Evolutionary conservation across 2,888 invertebrate genomes (phyloP).

Genomic region (Ephialtes manifestator): DNA sequence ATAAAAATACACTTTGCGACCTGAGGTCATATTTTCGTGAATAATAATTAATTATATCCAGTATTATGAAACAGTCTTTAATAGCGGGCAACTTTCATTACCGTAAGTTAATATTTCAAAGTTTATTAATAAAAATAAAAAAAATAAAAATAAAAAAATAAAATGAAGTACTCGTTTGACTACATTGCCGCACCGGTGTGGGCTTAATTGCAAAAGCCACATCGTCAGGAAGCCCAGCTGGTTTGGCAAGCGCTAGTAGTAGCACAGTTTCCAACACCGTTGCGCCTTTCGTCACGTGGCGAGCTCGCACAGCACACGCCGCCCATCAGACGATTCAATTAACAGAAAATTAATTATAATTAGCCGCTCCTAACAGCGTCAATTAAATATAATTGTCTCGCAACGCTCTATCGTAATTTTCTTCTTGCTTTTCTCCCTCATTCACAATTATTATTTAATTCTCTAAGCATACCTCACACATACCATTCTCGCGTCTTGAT

Average conservation of each 20-base stretch:
- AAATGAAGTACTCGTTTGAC: neutral
- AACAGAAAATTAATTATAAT: conserved; percentile 57
- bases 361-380: conserved; percentile 43
- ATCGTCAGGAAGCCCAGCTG: conserved; percentile 16
- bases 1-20: neutral
- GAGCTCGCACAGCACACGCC: neutral
- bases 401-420: neutral
- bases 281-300: conserved; percentile 36
- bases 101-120: neutral
- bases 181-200: neutral
- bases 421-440: conserved; percentile 13
- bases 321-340: conserved; percentile 48
- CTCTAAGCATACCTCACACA: neutral
- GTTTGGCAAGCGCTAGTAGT: conserved; percentile 22
- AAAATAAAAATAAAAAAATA: neutral
- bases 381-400: conserved; percentile 51
- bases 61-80: neutral
- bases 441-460: conserved; percentile 17
- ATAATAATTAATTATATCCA: neutral
- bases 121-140: neutral
- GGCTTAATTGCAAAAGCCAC: conserved; percentile 29
- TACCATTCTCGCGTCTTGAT: neutral
- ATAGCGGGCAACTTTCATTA: neutral
- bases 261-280: conserved; percentile 17
- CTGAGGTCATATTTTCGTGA: neutral